phyloP scores from a whole-genome alignment of 53 echinoderm and acorn worm genomes.

The Holothuria leucospilota region DNA sequence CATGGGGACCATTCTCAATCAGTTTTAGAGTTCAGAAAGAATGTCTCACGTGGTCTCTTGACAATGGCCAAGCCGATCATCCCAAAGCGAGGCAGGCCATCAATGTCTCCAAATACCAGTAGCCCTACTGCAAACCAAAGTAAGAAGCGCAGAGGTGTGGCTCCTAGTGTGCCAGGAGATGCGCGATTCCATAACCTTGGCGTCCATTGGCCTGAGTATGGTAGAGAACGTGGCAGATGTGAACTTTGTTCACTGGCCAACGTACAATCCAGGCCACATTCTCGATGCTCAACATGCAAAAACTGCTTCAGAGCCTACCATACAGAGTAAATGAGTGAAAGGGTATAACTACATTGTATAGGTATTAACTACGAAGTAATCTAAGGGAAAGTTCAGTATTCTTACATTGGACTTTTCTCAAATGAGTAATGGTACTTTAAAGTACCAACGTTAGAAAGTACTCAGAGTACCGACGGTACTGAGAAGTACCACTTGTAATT shows the following conservation, averaged over 20 bases:
- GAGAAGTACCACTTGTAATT: conserved; percentile 18
- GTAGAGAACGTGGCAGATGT: conserved; percentile 5
- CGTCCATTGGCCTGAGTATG: conserved; percentile 31
- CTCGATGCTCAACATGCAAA: conserved; percentile 15
- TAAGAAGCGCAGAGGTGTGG: conserved; percentile 18
- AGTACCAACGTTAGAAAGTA: conserved; percentile 13
- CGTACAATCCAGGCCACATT: conserved; percentile 26
- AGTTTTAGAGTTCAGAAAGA: background rate
- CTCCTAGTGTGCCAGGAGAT: background rate
- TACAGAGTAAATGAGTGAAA: conserved; percentile 15
- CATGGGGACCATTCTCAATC: background rate
- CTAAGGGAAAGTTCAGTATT: background rate
- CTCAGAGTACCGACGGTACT: background rate
- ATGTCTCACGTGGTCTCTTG: conserved; percentile 14
- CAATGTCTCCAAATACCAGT: conserved; percentile 1
- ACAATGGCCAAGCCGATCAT: conserved; percentile 26
- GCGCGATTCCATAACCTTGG: background rate
- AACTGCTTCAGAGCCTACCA: conserved; percentile 24
- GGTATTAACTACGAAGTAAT: conserved; percentile 7
- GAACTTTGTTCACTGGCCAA: conserved; percentile 14
- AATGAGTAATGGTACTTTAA: background rate
- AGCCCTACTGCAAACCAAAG: conserved; percentile 6
- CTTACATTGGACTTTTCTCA: conserved; percentile 14
- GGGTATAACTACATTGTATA: background rate
- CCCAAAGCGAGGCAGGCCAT: conserved; percentile 27